Percentiles rank a stretch among this genome's conserved stretches.
Conservation (phyloP, 2,113 vertebrate genomes). For the Brachirus orientalis region DNA sequence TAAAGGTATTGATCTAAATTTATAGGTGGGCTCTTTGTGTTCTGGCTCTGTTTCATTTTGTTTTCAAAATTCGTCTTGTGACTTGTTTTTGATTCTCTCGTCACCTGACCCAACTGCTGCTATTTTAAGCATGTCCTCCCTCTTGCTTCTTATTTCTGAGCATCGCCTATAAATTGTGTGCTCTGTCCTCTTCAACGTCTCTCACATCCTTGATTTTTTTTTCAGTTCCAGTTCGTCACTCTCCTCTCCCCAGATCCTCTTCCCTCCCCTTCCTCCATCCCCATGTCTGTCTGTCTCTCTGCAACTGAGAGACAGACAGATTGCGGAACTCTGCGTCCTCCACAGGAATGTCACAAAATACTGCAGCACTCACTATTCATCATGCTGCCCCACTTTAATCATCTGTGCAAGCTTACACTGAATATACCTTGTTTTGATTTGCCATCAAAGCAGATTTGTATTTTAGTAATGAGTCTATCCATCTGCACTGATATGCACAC, state of each 20-base stretch:
- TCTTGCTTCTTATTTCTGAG: constrained; percentile 31
- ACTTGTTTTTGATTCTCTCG: constrained; percentile 34
- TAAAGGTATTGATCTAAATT: constrained; percentile 29
- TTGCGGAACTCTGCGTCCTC: constrained; percentile 31
- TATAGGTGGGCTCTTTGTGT: neutral
- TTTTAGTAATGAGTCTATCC: neutral
- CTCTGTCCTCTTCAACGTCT: constrained; percentile 26
- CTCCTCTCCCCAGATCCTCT: neutral
- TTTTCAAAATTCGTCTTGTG: constrained; percentile 17
- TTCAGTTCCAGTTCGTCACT: constrained; percentile 7
- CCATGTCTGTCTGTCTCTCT: constrained; percentile 9
- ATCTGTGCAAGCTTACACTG: neutral
- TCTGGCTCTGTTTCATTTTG: constrained; percentile 9
- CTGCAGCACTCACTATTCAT: constrained; percentile 53
- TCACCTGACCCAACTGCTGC: constrained; percentile 46
- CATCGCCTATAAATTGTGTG: constrained; percentile 30
- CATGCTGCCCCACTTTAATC: constrained; percentile 45
- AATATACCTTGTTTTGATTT: neutral
- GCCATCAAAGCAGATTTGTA: neutral
- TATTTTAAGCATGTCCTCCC: constrained; percentile 40
- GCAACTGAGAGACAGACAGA: constrained; percentile 42
- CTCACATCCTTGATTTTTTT: constrained; percentile 5
- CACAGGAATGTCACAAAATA: constrained; percentile 57
- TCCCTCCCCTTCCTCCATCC: neutral
- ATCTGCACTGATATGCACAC: neutral